phyloP scores from a whole-genome alignment of 2,797 vertebrate species.

The Sebastes miniatus region DNA sequence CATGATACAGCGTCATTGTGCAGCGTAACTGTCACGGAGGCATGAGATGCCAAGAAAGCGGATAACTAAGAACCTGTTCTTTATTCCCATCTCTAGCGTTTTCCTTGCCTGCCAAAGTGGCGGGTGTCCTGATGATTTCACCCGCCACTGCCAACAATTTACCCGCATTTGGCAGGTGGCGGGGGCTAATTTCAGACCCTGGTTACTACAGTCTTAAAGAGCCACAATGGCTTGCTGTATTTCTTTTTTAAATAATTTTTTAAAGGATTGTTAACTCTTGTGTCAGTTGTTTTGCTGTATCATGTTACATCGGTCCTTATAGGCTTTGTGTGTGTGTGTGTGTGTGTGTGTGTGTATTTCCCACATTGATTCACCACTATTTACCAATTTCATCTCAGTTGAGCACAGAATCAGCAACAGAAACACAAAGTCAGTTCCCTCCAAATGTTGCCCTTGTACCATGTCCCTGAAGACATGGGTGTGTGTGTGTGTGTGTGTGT shows the following conservation, averaged over 20 bases:
- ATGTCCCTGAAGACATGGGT: constrained; percentile 46
- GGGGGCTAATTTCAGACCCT: no score
- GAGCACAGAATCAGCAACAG: constrained; percentile 38
- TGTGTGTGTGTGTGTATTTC: not conserved
- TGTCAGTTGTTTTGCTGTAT: constrained; percentile 24
- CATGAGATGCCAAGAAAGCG: no score
- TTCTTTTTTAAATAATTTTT: not conserved
- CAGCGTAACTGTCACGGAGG: no score
- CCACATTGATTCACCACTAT: constrained; percentile 40
- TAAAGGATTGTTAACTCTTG: not conserved
- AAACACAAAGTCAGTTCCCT: constrained; percentile 62
- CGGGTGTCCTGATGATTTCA: no score
- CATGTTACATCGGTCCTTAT: constrained; percentile 15
- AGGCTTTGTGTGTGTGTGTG: not conserved
- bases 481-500: not conserved
- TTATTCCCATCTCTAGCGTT: no score
- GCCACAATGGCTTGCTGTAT: not conserved
- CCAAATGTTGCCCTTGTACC: constrained; percentile 61
- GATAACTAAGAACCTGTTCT: no score
- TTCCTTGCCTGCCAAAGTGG: no score
- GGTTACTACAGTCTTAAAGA: not conserved
- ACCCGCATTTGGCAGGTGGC: no score
- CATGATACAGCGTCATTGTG: no score
- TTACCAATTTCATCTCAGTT: constrained; percentile 39
- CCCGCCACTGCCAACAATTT: no score